Percentiles rank a stretch among this genome's conserved stretches.
Evolutionary conservation across 2,113 vertebrate genomes (phyloP).

Genomic region (Ahaetulla prasina): DNA sequence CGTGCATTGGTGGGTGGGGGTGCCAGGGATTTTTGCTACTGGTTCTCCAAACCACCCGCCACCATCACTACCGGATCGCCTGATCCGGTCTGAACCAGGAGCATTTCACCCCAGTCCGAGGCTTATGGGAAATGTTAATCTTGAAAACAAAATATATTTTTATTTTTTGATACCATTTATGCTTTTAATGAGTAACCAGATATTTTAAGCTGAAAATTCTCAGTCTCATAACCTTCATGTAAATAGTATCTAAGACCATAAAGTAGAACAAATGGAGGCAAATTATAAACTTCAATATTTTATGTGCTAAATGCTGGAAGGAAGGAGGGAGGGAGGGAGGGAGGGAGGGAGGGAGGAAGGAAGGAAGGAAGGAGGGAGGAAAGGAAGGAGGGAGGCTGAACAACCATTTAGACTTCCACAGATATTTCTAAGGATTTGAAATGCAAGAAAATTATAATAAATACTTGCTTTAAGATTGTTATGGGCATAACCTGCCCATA

Average conservation of each 20-base stretch:
- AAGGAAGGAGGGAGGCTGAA: not conserved
- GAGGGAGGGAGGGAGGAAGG: no score
- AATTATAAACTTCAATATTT: not conserved
- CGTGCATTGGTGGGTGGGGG: no score
- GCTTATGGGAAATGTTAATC: not conserved
- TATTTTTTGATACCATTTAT: not conserved
- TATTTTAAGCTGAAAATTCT: not conserved
- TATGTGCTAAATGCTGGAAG: not conserved
- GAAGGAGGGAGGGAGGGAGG: not conserved
- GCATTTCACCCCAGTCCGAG: not conserved
- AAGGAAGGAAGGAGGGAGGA: not conserved
- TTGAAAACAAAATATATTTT: not conserved
- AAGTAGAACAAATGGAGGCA: not conserved
- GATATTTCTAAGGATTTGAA: not conserved
- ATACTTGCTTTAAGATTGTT: not conserved
- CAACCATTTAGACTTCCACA: not conserved
- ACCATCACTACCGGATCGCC: no score
- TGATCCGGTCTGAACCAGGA: no score
- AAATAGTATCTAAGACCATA: not conserved
- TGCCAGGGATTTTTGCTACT: no score
- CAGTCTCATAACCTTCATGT: constrained; percentile 19
- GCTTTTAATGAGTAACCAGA: not conserved
- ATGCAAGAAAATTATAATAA: not conserved
- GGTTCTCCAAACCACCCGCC: no score
- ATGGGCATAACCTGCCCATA: not conserved